Conservation (phyloP, 2,888 invertebrate genomes). For the Pyralis farinalis region DNA sequence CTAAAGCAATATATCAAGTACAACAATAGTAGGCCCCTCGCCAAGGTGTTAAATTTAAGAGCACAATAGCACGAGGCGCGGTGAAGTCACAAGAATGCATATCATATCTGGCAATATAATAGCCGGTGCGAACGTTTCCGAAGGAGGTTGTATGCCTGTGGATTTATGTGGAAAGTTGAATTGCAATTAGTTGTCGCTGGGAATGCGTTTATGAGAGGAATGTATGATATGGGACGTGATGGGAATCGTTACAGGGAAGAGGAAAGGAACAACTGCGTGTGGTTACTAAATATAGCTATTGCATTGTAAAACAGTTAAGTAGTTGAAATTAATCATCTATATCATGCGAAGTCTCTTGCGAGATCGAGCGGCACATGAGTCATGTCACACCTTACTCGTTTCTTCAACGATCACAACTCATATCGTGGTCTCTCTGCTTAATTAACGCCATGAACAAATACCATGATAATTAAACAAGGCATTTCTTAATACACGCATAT, state of each 20-base stretch:
- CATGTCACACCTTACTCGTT: no score
- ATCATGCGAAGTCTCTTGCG: no score
- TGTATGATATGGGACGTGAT: neutral
- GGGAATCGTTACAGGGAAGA: neutral
- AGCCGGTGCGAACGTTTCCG: constrained; percentile 21
- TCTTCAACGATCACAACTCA: no score
- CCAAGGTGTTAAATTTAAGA: constrained; percentile 66
- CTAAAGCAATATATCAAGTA: constrained; percentile 65
- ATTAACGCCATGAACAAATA: no score
- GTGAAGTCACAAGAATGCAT: constrained; percentile 37
- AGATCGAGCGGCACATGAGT: no score
- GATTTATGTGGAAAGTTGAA: constrained; percentile 70
- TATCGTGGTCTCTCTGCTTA: no score
- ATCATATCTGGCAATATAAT: constrained; percentile 35
- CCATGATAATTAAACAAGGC: no score
- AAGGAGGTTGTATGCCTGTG: constrained; percentile 29
- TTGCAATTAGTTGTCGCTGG: constrained; percentile 43
- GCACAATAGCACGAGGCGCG: constrained; percentile 38
- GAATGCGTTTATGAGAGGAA: neutral
- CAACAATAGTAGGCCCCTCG: constrained; percentile 41
- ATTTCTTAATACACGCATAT: no score
- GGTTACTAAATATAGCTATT: no score
- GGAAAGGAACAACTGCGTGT: no score
- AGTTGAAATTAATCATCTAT: neutral
- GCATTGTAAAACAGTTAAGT: no score